Percentiles rank a stretch among this genome's conserved stretches.
Conservation (phyloP, 2,113 vertebrate species). For the cattle (Bos taurus) region ARS-UCD2.0 NC_037342.1:40863001-40863500, state of each 20-base stretch:
- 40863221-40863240: background rate
- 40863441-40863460: background rate
- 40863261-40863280: background rate
- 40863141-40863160: background rate
- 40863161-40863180: background rate
- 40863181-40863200: background rate
- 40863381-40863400: background rate
- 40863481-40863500: background rate
- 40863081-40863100: background rate
- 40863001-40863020: background rate
- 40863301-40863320: background rate
- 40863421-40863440: background rate
- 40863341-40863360: background rate
- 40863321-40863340: background rate
- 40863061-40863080: background rate
- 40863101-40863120: background rate
- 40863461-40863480: background rate
- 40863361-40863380: background rate
- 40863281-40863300: background rate
- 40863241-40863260: background rate
- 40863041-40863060: background rate
- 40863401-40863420: background rate
- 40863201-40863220: no score
- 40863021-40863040: background rate
- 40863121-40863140: background rate